phyloP scores from a whole-genome alignment of 2,797 vertebrate species.

The Melanotaenia nigrans region DNA sequence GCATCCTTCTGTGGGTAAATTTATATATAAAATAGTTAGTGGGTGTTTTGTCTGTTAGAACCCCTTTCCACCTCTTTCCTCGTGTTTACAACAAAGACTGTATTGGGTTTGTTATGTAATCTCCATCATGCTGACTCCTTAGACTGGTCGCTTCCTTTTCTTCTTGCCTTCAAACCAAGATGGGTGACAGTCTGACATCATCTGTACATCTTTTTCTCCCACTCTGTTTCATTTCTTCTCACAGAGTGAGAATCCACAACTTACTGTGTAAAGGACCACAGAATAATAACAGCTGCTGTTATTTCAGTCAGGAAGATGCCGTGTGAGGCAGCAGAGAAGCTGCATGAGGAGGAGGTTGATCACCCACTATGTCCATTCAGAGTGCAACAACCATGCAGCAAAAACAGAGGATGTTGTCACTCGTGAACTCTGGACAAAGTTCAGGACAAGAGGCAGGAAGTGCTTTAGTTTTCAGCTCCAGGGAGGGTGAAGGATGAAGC shows the following conservation, averaged over 20 bases:
- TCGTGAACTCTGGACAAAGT: constrained; percentile 5
- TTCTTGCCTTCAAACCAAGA: constrained; percentile 3
- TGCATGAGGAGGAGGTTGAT: constrained; percentile 24
- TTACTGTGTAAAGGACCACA: constrained; percentile 17
- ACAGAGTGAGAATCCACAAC: constrained; percentile 16
- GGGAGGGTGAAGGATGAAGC: too few relatives aligned
- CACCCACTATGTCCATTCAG: constrained; percentile 28
- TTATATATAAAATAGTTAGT: too few relatives aligned
- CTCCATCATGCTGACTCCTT: neutral
- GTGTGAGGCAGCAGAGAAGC: constrained; percentile 12
- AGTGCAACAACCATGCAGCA: constrained; percentile 23
- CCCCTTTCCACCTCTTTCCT: constrained; percentile 14
- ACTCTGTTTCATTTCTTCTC: constrained; percentile 12
- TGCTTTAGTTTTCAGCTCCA: neutral
- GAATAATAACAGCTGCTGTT: constrained; percentile 12
- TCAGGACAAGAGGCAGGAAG: neutral
- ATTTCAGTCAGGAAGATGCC: constrained; percentile 23
- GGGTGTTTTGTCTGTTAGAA: too few relatives aligned
- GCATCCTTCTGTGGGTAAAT: too few relatives aligned
- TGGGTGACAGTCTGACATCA: neutral
- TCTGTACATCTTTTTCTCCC: neutral
- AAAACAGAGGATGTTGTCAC: constrained; percentile 20
- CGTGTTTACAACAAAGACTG: constrained; percentile 3
- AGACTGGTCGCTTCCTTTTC: neutral
- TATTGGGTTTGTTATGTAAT: constrained; percentile 11